These are phyloP conservation scores for Deroplatys truncata DNA, from an alignment of 2,888 invertebrate genomes.

Conservation along the genomic window DNA sequence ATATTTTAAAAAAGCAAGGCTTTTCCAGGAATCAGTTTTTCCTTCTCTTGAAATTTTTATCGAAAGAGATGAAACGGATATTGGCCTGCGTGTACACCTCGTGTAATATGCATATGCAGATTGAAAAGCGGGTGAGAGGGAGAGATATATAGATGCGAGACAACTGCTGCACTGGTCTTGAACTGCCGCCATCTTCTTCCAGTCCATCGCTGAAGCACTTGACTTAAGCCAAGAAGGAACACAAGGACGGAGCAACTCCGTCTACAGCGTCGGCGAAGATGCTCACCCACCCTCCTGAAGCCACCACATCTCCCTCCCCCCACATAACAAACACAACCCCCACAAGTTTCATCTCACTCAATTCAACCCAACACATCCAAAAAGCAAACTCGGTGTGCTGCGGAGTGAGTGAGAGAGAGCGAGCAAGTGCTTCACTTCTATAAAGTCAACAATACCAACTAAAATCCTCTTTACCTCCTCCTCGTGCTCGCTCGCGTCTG, in stretches of 20 bases:
- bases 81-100: too few relatives aligned
- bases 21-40: too few relatives aligned
- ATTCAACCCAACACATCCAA: slow-evolving; percentile 17
- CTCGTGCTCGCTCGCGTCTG: background rate
- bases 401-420: background rate
- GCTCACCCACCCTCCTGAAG: too few relatives aligned
- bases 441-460: slow-evolving; percentile 25
- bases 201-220: background rate
- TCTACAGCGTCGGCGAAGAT: too few relatives aligned
- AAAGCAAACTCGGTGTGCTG: slow-evolving; percentile 10
- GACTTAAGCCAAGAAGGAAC: background rate
- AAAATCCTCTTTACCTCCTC: slow-evolving; percentile 22
- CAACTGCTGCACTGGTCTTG: too few relatives aligned
- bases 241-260: too few relatives aligned
- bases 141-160: too few relatives aligned
- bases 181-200: background rate
- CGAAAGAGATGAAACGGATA: too few relatives aligned
- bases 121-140: too few relatives aligned
- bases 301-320: background rate
- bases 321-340: slow-evolving; percentile 5
- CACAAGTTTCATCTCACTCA: slow-evolving; percentile 16
- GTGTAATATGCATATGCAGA: too few relatives aligned
- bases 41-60: too few relatives aligned
- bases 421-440: slow-evolving; percentile 15
- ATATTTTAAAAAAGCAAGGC: too few relatives aligned